Percentiles rank a stretch among this genome's conserved stretches.
Evolutionary conservation across 2,888 invertebrate species (phyloP).

Genomic region (Ditylenchus weischeri): DNA sequence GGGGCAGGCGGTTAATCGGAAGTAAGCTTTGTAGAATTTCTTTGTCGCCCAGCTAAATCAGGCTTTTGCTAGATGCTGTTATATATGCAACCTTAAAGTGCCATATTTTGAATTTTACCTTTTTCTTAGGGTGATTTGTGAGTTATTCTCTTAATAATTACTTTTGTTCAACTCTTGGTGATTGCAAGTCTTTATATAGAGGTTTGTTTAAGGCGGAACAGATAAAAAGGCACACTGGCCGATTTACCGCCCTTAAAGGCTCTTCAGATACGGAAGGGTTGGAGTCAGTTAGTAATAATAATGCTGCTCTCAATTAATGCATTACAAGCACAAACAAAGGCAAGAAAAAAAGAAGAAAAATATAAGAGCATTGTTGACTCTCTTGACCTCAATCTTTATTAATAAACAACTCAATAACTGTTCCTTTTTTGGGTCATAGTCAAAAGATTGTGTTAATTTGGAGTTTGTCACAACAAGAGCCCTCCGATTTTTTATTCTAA

Average conservation of each 20-base stretch:
- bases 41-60: too few relatives aligned
- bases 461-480: too few relatives aligned
- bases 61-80: too few relatives aligned
- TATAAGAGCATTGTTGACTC: background rate
- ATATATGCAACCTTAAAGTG: too few relatives aligned
- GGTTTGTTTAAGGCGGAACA: background rate
- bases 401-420: too few relatives aligned
- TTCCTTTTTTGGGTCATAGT: too few relatives aligned
- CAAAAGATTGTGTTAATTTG: too few relatives aligned
- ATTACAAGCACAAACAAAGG: slow-evolving; percentile 10
- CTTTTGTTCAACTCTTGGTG: background rate
- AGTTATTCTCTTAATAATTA: background rate
- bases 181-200: background rate
- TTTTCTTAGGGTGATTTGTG: too few relatives aligned
- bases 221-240: background rate
- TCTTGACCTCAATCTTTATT: slow-evolving; percentile 9
- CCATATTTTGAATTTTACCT: too few relatives aligned
- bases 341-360: background rate
- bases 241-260: slow-evolving; percentile 9
- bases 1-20: too few relatives aligned
- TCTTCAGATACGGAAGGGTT: background rate
- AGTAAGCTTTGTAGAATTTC: too few relatives aligned
- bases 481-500: too few relatives aligned
- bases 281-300: slow-evolving; percentile 4
- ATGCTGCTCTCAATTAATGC: slow-evolving; percentile 10